These are phyloP conservation scores for Dicrurus megarhynchus DNA, from an alignment of 2,113 vertebrate species.

Conservation along the genomic window DNA sequence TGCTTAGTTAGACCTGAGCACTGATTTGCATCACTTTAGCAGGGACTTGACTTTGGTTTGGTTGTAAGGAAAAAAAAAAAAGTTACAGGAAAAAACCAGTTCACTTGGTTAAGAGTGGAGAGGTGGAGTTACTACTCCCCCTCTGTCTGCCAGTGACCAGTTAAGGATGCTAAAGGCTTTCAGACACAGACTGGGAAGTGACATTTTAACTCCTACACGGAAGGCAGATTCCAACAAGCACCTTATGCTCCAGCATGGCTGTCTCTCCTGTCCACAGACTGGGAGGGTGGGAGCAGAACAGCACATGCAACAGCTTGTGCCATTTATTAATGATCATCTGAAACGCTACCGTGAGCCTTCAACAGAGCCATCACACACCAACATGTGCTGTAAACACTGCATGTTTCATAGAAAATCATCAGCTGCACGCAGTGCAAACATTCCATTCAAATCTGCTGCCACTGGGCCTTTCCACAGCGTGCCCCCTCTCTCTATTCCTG, in stretches of 20 bases:
- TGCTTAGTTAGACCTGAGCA: not conserved
- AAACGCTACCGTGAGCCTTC: not conserved
- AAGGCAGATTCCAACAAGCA: not conserved
- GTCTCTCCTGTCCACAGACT: not conserved
- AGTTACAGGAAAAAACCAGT: not conserved
- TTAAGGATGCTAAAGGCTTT: not conserved
- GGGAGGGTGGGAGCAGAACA: not conserved
- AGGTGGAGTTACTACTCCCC: not conserved
- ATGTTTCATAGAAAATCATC: not conserved
- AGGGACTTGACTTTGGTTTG: not conserved
- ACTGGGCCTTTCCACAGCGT: not conserved
- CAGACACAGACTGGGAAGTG: not conserved
- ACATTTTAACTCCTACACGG: not conserved
- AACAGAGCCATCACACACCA: not conserved
- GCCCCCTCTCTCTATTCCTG: not conserved
- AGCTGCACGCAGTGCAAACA: not conserved
- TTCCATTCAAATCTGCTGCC: not conserved
- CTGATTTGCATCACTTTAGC: not conserved
- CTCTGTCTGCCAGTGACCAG: not conserved
- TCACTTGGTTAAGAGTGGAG: not conserved
- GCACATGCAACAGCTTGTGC: not conserved
- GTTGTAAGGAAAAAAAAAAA: not conserved
- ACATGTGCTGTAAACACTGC: not conserved
- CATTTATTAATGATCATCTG: not conserved
- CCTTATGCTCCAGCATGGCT: not conserved